Conservation (phyloP, 2,113 vertebrate genomes). For the Prinia subflava region DNA sequence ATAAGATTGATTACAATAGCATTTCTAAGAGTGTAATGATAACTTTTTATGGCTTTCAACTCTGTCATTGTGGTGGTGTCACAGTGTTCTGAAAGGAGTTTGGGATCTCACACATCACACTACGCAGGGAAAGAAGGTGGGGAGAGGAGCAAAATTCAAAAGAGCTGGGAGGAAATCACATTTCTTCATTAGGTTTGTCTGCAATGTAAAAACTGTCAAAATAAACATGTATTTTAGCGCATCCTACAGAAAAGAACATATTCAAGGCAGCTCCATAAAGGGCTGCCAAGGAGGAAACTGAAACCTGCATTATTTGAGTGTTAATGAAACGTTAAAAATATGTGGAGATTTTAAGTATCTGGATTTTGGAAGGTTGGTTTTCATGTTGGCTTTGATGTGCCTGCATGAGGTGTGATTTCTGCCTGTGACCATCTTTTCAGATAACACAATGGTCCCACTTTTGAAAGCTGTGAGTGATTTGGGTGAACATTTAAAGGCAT, state of each 20-base stretch:
- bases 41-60: conserved; percentile 51
- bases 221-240: background rate
- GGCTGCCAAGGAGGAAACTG: background rate
- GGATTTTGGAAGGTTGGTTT: background rate
- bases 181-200: background rate
- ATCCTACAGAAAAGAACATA: background rate
- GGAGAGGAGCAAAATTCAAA: background rate
- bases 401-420: background rate
- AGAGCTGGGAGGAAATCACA: background rate
- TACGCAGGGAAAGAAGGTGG: background rate
- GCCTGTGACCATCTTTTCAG: background rate
- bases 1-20: conserved; percentile 64
- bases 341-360: rapidly evolving
- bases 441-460: background rate
- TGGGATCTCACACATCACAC: background rate
- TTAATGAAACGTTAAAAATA: background rate
- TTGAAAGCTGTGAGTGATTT: background rate
- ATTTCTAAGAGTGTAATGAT: conserved; percentile 58
- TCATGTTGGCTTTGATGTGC: background rate
- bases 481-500: background rate
- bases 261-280: background rate
- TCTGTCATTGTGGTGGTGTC: conserved; percentile 20
- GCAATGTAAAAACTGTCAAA: background rate
- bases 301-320: background rate
- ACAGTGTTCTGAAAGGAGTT: background rate